Evolutionary conservation across 2,113 vertebrate genomes (phyloP), one percentile per base, ranked within the genome.

Genomic region (Pampusana beccarii): DNA sequence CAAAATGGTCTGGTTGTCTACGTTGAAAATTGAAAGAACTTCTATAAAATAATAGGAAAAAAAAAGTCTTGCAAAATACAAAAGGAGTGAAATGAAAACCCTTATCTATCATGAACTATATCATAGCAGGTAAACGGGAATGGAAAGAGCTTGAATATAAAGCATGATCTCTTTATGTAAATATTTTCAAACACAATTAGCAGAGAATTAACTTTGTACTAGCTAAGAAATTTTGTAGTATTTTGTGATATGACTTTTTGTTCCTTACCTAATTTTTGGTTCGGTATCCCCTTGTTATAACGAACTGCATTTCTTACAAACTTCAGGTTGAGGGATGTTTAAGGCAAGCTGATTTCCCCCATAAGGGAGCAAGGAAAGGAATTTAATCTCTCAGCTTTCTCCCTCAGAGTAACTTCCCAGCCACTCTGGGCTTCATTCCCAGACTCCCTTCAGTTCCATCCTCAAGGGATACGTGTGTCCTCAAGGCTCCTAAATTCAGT

Each of bases 391-490:
- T 83, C 65, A 4, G 28, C 5, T 91, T 82, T 75, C 20, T 71
- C 51, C 16, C 42, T 67, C 16, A 25, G 36, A 71, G 83, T 71
- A 71, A 46, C 80, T 74, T 93, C 61, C 34, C 42, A 88, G 69
- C 12, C 40, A 16, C 64, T 42, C 64, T 86, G 92, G 91, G 80
- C 91, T 93, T 89, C 48, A 16, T 69, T 95, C 80, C 83, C 88
- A 94, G 82, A 31, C 46, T 95, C 83, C 72, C 51, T 93, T 74
- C 77, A 78, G 51, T 80, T 84, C 46, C 44, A 46, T 56, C 34
- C 94, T 91, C 34, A 77, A 42, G 91, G 80, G 83, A 56, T 46
- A 13, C 64, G 34, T 91, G 91, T 89, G 72, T 95, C 83, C 83
- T 96, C 5, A 0, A 93, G 86, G 69, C 51, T 94, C 77, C 40